Conservation (phyloP, 2,797 vertebrate genomes). For the Mergus octosetaceus region DNA sequence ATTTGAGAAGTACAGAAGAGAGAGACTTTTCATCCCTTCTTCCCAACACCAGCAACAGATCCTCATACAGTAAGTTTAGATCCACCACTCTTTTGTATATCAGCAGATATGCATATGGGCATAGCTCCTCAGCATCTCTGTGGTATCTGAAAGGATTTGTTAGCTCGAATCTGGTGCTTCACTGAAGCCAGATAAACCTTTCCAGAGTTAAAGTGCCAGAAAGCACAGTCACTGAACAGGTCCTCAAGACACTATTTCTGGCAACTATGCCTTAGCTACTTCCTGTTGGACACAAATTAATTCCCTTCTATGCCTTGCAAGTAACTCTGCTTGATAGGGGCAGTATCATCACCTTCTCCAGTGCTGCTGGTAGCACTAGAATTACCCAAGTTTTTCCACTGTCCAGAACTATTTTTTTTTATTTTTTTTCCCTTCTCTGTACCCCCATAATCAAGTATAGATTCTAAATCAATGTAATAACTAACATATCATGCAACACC, state of each 20-base stretch:
- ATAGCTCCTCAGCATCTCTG: not conserved
- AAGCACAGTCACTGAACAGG: not conserved
- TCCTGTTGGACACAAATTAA: not conserved
- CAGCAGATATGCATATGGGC: fast-evolving
- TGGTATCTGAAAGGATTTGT: not conserved
- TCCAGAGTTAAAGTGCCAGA: not conserved
- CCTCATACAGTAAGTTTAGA: not conserved
- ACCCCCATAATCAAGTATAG: not conserved
- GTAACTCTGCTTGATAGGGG: not conserved
- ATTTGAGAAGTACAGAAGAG: not conserved
- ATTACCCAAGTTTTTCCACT: not conserved
- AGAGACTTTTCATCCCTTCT: not conserved
- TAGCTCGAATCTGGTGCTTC: not conserved
- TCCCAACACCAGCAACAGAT: not conserved
- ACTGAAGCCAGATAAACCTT: not conserved
- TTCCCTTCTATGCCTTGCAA: not conserved
- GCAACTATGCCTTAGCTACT: not conserved
- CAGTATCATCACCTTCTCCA: not conserved
- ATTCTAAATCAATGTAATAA: not conserved
- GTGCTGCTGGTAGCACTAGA: not conserved
- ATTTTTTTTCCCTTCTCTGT: not conserved
- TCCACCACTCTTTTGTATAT: not conserved
- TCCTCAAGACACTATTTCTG: not conserved
- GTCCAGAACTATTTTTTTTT: not conserved
- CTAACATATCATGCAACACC: not conserved